Evolutionary conservation across 1,140 invertebrate species (phyloP).

Genomic region (Brachionus rotundiformis): DNA sequence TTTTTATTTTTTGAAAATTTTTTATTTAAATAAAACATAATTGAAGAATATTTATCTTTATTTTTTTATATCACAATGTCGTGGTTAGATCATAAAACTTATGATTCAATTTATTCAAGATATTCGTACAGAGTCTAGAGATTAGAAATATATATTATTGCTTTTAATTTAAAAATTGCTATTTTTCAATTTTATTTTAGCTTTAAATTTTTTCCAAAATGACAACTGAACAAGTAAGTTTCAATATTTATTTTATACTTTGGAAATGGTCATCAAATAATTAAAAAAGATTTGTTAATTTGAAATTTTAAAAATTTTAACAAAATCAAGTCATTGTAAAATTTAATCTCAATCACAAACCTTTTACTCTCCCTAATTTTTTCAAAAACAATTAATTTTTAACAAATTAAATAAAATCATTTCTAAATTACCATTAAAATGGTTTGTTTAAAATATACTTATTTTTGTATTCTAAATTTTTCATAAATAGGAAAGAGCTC

Average conservation of each 20-base stretch:
- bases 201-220: neutral
- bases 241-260: neutral
- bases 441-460: neutral
- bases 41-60: neutral
- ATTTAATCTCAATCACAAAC: neutral
- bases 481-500: conserved; percentile 53
- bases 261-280: neutral
- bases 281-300: too few species aligned
- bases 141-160: too few species aligned
- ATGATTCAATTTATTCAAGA: neutral
- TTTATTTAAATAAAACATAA: neutral
- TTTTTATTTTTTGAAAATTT: neutral
- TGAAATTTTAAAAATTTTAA: neutral
- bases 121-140: too few species aligned
- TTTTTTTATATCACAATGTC: neutral
- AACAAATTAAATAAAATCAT: neutral
- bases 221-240: neutral
- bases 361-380: neutral
- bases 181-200: too few species aligned
- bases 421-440: neutral
- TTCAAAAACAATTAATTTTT: neutral
- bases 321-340: neutral
- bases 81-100: neutral
- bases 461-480: neutral
- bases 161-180: neutral